Evolutionary conservation across 2,888 invertebrate genomes (phyloP).

Genomic region (Melanchra persicariae): DNA sequence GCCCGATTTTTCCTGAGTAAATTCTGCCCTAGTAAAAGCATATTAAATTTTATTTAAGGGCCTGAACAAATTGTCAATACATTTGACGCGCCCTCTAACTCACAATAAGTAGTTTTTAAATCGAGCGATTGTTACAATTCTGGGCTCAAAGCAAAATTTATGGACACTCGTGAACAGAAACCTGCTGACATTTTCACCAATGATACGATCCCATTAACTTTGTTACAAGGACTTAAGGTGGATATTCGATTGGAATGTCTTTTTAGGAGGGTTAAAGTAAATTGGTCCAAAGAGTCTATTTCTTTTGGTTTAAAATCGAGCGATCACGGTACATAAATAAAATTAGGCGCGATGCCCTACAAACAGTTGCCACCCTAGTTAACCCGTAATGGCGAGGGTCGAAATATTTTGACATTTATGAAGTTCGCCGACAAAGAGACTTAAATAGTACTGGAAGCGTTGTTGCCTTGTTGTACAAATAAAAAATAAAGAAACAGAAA

Average conservation of each 20-base stretch:
- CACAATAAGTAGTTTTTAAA: conserved; percentile 80
- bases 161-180: conserved; percentile 66
- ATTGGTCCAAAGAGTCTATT: conserved; percentile 56
- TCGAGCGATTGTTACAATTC: conserved; percentile 83
- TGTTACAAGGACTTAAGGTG: neutral
- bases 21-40: conserved; percentile 61
- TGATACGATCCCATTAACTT: neutral
- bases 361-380: conserved; percentile 83
- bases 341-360: conserved; percentile 83
- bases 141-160: conserved; percentile 79
- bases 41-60: conserved; percentile 83
- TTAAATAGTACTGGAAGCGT: conserved; percentile 49
- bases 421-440: conserved; percentile 64
- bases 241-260: neutral
- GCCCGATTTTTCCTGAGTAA: conserved; percentile 15
- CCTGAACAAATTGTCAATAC: conserved; percentile 80
- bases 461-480: neutral
- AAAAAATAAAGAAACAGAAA: neutral
- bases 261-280: neutral
- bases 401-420: conserved; percentile 88
- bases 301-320: conserved; percentile 76
- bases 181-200: conserved; percentile 1
- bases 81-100: conserved; percentile 81
- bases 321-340: conserved; percentile 88
- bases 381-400: conserved; percentile 82